Conservation (phyloP, 2,113 vertebrate species). For the Cettia cetti region DNA sequence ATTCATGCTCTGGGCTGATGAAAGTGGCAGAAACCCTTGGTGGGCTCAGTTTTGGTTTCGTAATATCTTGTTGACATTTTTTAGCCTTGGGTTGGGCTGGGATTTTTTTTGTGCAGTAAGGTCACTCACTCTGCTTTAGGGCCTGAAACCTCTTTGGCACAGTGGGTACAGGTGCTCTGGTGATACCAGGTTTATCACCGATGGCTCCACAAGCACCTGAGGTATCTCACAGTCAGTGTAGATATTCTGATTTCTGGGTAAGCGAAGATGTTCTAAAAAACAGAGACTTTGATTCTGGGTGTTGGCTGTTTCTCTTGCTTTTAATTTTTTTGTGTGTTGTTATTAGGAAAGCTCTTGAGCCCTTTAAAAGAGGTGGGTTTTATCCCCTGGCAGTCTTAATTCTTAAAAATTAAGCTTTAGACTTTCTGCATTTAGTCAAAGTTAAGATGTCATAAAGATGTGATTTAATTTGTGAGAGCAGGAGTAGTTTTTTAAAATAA, state of each 20-base stretch:
- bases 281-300: neutral
- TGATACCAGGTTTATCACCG: rapidly evolving
- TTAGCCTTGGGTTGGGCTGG: neutral
- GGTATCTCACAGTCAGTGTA: neutral
- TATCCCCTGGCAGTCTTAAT: neutral
- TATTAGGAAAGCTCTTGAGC: neutral
- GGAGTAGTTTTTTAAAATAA: neutral
- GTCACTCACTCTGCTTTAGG: rapidly evolving
- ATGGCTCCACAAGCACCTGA: neutral
- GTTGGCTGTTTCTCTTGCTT: neutral
- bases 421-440: neutral
- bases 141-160: neutral
- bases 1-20: rapidly evolving
- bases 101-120: neutral
- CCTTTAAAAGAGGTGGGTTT: neutral
- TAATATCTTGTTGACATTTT: neutral
- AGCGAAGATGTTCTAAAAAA: neutral
- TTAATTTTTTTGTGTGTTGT: neutral
- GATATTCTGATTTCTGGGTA: neutral
- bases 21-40: neutral
- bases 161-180: neutral
- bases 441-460: neutral
- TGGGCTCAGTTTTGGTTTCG: neutral
- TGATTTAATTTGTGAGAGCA: neutral
- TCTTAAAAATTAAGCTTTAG: neutral